Conservation (phyloP, 2,113 vertebrate genomes). For the Rutilus rutilus region DNA sequence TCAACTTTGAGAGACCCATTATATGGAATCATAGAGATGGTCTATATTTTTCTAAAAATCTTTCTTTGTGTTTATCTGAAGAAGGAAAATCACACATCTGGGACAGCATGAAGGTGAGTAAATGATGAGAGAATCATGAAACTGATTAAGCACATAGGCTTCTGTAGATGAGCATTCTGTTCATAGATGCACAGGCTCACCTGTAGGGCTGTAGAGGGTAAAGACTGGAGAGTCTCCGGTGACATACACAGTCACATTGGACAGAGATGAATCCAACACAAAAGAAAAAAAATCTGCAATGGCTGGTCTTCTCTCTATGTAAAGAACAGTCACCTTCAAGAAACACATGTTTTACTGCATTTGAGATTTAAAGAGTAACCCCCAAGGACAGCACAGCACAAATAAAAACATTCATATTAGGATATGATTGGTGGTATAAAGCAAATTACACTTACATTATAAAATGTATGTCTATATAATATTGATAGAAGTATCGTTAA, state of each 20-base stretch:
- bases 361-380: background rate
- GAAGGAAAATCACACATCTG: background rate
- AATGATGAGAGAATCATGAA: background rate
- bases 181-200: background rate
- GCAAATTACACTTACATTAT: background rate
- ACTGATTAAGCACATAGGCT: background rate
- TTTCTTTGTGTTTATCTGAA: background rate
- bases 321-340: constrained; percentile 39
- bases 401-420: background rate
- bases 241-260: constrained; percentile 32
- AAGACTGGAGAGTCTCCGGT: constrained; percentile 16
- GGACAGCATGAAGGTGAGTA: background rate
- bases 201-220: constrained; percentile 38
- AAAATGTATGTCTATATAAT: background rate
- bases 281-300: constrained; percentile 12
- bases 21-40: background rate
- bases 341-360: background rate
- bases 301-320: background rate
- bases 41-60: background rate
- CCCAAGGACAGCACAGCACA: background rate
- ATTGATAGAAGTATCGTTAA: background rate
- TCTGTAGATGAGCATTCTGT: background rate
- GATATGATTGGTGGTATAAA: background rate
- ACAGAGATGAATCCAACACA: constrained; percentile 19
- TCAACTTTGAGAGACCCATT: background rate